Conservation (phyloP, 2,888 invertebrate species). For the Colostygia pectinataria region DNA sequence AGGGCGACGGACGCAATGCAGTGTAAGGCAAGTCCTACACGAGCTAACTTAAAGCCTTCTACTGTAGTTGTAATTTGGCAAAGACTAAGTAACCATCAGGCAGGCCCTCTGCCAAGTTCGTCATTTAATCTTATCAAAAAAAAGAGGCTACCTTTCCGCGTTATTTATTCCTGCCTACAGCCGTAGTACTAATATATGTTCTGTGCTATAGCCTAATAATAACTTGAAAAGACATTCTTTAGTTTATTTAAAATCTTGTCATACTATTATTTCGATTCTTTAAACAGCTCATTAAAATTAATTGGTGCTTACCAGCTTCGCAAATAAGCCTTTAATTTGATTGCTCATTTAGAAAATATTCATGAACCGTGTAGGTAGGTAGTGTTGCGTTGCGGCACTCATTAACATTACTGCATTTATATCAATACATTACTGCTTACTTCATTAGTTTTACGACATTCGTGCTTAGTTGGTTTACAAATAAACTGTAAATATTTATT, state of each 20-base stretch:
- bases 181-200: too few species aligned
- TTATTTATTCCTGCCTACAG: too few species aligned
- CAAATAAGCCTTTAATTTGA: conserved; percentile 21
- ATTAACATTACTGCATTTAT: conserved; percentile 41
- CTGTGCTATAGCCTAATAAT: too few species aligned
- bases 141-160: too few species aligned
- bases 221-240: neutral
- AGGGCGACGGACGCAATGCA: too few species aligned
- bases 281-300: conserved; percentile 21
- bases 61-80: too few species aligned
- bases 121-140: too few species aligned
- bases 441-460: conserved; percentile 20
- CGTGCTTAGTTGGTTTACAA: conserved; percentile 16
- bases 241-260: conserved; percentile 1
- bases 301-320: conserved; percentile 13
- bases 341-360: conserved; percentile 25
- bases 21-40: too few species aligned
- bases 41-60: too few species aligned
- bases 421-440: conserved; percentile 29
- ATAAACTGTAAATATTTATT: conserved; percentile 16
- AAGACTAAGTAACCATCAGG: too few species aligned
- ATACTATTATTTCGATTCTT: conserved; percentile 6
- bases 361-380: conserved; percentile 24
- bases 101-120: too few species aligned
- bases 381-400: conserved; percentile 31